Base-by-base conservation (phyloP, 2,888 invertebrate genomes). In the Phasia obesa region DNA sequence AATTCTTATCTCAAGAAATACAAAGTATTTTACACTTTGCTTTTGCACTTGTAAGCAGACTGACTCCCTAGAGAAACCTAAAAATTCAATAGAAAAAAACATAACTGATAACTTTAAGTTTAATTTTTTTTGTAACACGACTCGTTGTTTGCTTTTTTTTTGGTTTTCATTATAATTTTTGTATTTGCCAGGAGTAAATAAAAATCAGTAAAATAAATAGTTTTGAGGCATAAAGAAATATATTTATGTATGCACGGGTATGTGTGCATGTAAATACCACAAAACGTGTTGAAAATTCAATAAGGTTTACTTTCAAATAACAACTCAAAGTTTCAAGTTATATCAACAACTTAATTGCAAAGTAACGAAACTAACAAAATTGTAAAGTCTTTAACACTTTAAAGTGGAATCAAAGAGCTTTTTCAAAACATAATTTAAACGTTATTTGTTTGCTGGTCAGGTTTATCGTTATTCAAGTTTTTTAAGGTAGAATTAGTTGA, bases 211-310 rank as follows among this genome's bases (percentile, higher is more conserved):
- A 64, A 75, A 59, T 51, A 78, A 74, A 78, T 70, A 47, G 35
- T n/a, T 19, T 44, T 27, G 31, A 55, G 19, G 21, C 42, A 74
- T 62, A 49, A 19, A 49, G 5, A 19, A 53, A 65, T n/a, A n/a
- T n/a, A n/a, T n/a, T n/a, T n/a, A n/a, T n/a, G n/a, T n/a, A n/a
- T n/a, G n/a, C n/a, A n/a, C n/a, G n/a, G n/a, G n/a, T n/a, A n/a
- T n/a, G n/a, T n/a, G n/a, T n/a, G n/a, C n/a, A n/a, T n/a, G n/a
- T n/a, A n/a, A n/a, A n/a, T 62, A 15, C 51, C 47, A 25, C 65
- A 83, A 44, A 76, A 83, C 79, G 79, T 83, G 79, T 79, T 83
- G 75, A 71, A 79, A 79, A 79, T 78, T 75, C 75, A 83, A 83
- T 71, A 71, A 60, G 6, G 31, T 7, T 9, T 19, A 42, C 62